Evolutionary conservation across 2,888 invertebrate genomes (phyloP).

Genomic region (Pantelozetes paolii): DNA sequence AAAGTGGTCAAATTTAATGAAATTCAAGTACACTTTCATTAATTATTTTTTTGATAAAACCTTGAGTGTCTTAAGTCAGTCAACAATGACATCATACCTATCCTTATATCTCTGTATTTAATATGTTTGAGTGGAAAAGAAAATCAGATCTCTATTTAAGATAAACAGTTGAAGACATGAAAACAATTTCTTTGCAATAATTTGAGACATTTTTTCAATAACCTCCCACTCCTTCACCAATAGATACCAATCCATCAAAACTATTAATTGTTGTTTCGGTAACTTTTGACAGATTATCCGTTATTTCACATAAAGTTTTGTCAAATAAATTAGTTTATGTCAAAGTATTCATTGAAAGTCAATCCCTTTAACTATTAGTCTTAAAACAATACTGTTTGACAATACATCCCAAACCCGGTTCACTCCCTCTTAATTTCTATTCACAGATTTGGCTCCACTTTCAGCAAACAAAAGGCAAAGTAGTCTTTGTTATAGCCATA

Average conservation of each 20-base stretch:
- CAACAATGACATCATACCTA: too few species aligned
- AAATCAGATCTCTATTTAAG: too few species aligned
- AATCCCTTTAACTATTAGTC: background rate
- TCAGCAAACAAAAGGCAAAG: background rate
- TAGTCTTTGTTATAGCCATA: background rate
- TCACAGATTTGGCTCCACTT: slow-evolving; percentile 4
- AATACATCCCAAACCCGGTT: background rate
- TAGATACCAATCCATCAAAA: background rate
- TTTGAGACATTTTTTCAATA: too few species aligned
- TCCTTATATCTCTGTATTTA: too few species aligned
- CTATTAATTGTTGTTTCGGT: background rate
- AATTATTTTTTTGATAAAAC: too few species aligned
- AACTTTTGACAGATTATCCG: background rate
- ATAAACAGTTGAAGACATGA: too few species aligned
- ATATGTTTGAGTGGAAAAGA: too few species aligned
- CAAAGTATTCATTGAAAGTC: background rate
- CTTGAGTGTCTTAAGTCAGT: too few species aligned
- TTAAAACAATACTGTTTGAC: background rate
- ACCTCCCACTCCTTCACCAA: background rate
- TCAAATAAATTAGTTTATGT: background rate
- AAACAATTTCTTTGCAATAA: too few species aligned
- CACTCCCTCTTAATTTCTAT: background rate
- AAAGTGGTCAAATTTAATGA: too few species aligned
- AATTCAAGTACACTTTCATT: too few species aligned
- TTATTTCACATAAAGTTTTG: background rate